Base-by-base conservation (phyloP, 2,888 invertebrate species). In the Agonopterix heracliana region DNA sequence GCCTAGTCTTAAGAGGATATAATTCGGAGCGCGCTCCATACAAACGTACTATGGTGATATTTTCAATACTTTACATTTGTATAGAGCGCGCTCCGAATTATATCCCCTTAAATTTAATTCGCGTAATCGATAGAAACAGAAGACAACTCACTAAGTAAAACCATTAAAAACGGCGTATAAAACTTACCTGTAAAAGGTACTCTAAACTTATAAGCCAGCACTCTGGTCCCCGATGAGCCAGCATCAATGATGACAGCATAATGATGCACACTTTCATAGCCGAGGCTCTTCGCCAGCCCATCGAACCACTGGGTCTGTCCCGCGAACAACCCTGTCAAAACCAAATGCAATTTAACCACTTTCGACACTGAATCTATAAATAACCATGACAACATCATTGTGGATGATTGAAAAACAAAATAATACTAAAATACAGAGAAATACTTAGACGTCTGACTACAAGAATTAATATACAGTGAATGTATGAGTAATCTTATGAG, bases 191-290 rank as follows among this genome's bases (percentile, higher is more conserved):
- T 89, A 64, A 93, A 91, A 13, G 95, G 93, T 66, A 94, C 92
- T 67, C 95, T 94, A 79, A 96, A 96, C 63, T 93, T 93, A 72
- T 95, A 96, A 4, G 95, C 95, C 54, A 95, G 81, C 14, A 96
- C 93, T 60, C 98, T 91, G 54, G 96, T 94, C 1, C 98, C 98
- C 0, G 98, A 98, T 50, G 97, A 97, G 2, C 98, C 98, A 3
- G 97, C 98, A 82, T 98, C 98, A 59, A 98, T 94, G 61, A 98
- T 93, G 17, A 97, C 94, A 0, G 96, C 96, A 84, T 97, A 93
- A 50, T 88, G 86, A 59, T 74, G 71, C n/a, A 68, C 82, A 59
- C 82, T 84, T 69, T 86, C 72, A 66, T 95, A 91, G 44, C 94
- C 95, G 50, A 96, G 86, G 46, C 90, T 90, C 68, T 92, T 91